Evolutionary conservation across 2,797 vertebrate genomes (phyloP).

Genomic region (Caiman crocodilus): DNA sequence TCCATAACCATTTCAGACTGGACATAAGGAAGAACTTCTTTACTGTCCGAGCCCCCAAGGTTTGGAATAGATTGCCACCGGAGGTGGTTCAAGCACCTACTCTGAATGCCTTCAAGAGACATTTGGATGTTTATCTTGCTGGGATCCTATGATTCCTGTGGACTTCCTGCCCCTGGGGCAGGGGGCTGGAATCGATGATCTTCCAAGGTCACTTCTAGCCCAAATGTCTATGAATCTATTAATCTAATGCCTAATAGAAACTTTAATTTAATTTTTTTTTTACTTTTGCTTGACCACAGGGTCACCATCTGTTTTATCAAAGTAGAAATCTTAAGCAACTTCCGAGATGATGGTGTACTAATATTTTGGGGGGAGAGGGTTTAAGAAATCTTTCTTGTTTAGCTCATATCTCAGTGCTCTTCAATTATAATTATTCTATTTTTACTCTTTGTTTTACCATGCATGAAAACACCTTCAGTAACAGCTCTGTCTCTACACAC

Average conservation of each 20-base stretch:
- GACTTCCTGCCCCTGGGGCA: no score
- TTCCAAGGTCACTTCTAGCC: no score
- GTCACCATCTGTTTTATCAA: slow-evolving; percentile 39
- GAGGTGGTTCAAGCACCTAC: no score
- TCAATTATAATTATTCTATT: not conserved
- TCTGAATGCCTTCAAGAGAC: no score
- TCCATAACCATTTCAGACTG: no score
- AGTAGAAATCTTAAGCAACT: slow-evolving; percentile 41
- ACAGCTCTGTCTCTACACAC: not conserved
- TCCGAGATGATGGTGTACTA: slow-evolving; percentile 42
- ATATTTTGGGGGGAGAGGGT: not conserved
- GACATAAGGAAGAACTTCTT: no score
- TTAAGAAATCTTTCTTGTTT: slow-evolving; percentile 6
- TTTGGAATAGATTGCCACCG: no score
- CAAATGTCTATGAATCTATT: no score
- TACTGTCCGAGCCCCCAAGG: no score
- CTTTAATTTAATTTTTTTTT: slow-evolving; percentile 25
- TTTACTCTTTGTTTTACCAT: slow-evolving; percentile 18
- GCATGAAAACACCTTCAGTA: not conserved
- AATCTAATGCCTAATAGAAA: not conserved
- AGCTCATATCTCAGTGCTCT: slow-evolving; percentile 8
- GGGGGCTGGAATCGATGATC: no score
- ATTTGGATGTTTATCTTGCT: no score
- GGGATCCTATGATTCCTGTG: no score
- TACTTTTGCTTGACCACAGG: slow-evolving; percentile 20